Evolutionary conservation across 2,888 invertebrate species (phyloP).

Genomic region (Drosophila austrosaltans): DNA sequence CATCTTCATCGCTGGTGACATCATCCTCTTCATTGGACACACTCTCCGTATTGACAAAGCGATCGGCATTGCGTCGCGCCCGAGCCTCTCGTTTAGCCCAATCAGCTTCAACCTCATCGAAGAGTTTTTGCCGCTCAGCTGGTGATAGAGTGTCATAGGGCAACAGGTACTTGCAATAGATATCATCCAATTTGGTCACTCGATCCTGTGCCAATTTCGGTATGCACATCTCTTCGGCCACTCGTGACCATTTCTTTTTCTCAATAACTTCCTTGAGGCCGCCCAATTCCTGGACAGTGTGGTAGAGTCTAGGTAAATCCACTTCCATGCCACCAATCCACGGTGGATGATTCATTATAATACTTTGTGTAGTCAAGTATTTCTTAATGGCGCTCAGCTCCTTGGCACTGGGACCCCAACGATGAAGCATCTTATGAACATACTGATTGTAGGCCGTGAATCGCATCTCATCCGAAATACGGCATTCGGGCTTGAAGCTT

Average conservation of each 20-base stretch:
- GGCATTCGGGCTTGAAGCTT: constrained; percentile 91
- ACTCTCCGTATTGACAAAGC: constrained; percentile 83
- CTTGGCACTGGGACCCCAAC: constrained; percentile 95
- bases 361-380: constrained; percentile 90
- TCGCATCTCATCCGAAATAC: constrained; percentile 92
- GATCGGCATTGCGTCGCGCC: constrained; percentile 84
- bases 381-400: constrained; percentile 93
- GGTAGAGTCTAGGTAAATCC: constrained; percentile 93
- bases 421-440: constrained; percentile 92
- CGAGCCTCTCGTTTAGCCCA: constrained; percentile 88
- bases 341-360: constrained; percentile 89
- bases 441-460: constrained; percentile 96
- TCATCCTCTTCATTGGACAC: constrained; percentile 84
- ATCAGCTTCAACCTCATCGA: constrained; percentile 89
- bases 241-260: constrained; percentile 93
- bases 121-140: constrained; percentile 90
- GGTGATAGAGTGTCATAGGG: constrained; percentile 93
- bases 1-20: constrained; percentile 82
- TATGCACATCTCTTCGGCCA: constrained; percentile 94
- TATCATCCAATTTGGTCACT: constrained; percentile 92
- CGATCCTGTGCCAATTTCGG: constrained; percentile 91
- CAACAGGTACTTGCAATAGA: constrained; percentile 95
- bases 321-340: constrained; percentile 96
- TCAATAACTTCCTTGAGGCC: constrained; percentile 94
- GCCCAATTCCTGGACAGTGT: constrained; percentile 92